Percentiles rank a stretch among this genome's conserved stretches.
phyloP scores from a whole-genome alignment of 37 sponge, comb jelly and placozoan genomes.

The Hormiphora californensis region DNA sequence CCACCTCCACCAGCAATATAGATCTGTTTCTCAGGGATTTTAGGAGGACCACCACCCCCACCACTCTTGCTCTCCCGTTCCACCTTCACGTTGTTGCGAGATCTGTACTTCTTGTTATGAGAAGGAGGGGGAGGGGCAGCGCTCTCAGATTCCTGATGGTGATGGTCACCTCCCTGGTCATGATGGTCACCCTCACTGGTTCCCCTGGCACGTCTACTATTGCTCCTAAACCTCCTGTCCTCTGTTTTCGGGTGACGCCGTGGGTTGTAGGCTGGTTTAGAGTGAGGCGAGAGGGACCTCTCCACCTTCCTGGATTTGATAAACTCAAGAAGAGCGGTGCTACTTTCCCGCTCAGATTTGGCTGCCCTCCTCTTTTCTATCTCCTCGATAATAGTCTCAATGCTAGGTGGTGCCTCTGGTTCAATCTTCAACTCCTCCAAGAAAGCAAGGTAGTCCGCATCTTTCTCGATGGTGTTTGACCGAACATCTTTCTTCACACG shows the following conservation, averaged over 20 bases:
- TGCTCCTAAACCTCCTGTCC: too few species aligned
- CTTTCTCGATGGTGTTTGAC: slow-evolving; percentile 8
- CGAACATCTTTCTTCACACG: slow-evolving; percentile 9
- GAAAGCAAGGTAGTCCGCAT: background rate
- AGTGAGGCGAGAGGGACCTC: background rate
- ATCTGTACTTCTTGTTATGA: too few species aligned
- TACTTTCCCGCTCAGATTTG: background rate
- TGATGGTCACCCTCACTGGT: too few species aligned
- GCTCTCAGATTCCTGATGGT: too few species aligned
- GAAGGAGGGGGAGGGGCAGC: too few species aligned
- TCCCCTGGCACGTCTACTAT: too few species aligned
- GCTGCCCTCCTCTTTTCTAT: slow-evolving; percentile 19
- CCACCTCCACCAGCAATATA: slow-evolving; percentile 36
- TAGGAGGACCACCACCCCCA: background rate
- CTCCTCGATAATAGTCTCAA: slow-evolving; percentile 28
- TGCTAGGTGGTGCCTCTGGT: slow-evolving; percentile 36
- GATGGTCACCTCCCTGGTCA: too few species aligned
- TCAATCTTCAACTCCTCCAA: background rate
- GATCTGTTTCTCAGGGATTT: slow-evolving; percentile 2
- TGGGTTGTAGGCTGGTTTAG: too few species aligned
- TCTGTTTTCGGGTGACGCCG: too few species aligned
- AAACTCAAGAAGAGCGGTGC: background rate
- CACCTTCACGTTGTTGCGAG: slow-evolving; percentile 1
- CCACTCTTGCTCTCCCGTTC: background rate
- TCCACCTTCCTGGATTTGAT: background rate